These are phyloP conservation scores for Megathymus violae DNA, from an alignment of 1,140 invertebrate species.

Conservation along the genomic window DNA sequence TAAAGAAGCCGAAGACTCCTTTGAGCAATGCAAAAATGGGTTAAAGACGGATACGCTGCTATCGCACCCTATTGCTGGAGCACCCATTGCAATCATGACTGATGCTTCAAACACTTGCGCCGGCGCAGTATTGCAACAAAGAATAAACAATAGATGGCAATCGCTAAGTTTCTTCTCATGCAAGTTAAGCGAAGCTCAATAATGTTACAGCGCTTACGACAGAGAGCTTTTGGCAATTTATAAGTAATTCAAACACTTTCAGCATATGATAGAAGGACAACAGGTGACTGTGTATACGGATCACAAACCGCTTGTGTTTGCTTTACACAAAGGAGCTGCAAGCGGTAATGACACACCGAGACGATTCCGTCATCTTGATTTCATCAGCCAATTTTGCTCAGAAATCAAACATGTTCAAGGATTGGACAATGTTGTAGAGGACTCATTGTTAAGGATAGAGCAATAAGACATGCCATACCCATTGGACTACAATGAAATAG, in stretches of 20 bases:
- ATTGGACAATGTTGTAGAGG: conserved; percentile 1
- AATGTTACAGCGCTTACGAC: conserved; percentile 32
- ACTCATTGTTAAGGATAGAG: conserved; percentile 30
- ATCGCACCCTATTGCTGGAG: conserved; percentile 7
- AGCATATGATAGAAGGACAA: conserved; percentile 34
- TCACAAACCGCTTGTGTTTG: conserved; percentile 33
- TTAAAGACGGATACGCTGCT: neutral
- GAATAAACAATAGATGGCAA: conserved; percentile 12
- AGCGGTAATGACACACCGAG: conserved; percentile 9
- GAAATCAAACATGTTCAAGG: conserved; percentile 12
- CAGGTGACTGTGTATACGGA: conserved; percentile 33
- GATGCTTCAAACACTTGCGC: conserved; percentile 3
- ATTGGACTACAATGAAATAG: conserved; percentile 25
- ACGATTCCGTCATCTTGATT: conserved; percentile 5
- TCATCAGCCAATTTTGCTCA: conserved; percentile 11
- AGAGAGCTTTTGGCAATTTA: conserved; percentile 32
- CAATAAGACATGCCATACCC: conserved; percentile 32
- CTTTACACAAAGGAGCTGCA: conserved; percentile 10
- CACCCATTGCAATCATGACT: neutral
- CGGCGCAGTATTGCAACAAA: conserved; percentile 16
- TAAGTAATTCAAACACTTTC: conserved; percentile 34
- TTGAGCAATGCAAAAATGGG: neutral
- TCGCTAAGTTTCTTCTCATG: conserved; percentile 31
- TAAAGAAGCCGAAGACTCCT: too few species aligned
- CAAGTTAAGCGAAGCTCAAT: conserved; percentile 26